Percentiles rank a stretch among this genome's conserved stretches.
phyloP scores from a whole-genome alignment of 2,888 invertebrate species.

The Acrobeloides nanus region DNA sequence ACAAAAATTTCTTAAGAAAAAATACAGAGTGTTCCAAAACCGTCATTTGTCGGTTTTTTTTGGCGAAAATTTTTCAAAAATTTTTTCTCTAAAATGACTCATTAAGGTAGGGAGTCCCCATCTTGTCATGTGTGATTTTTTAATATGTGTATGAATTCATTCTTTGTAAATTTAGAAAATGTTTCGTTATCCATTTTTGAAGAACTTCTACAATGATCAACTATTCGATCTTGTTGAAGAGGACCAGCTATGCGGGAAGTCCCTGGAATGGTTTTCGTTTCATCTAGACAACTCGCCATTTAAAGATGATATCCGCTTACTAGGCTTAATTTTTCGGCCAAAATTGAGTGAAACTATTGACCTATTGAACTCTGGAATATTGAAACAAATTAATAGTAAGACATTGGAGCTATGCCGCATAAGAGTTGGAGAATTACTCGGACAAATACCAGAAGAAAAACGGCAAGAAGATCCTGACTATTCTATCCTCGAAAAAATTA shows the following conservation, averaged over 20 bases:
- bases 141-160: neutral
- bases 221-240: conserved; percentile 77
- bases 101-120: no score
- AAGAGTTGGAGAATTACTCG: neutral
- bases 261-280: conserved; percentile 58
- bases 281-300: conserved; percentile 19
- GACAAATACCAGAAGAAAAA: neutral
- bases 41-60: no score
- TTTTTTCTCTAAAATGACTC: no score
- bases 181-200: conserved; percentile 70
- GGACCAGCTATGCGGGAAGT: conserved; percentile 72
- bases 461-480: neutral
- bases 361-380: neutral
- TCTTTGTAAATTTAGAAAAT: conserved; percentile 58
- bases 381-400: neutral
- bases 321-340: no score
- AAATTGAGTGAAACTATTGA: neutral
- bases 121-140: conserved; percentile 3
- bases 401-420: no score
- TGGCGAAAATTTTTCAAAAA: no score
- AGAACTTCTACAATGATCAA: conserved; percentile 77
- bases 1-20: conserved; percentile 7
- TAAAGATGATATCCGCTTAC: no score
- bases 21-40: conserved; percentile 3
- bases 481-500: neutral